Percentiles rank a stretch among this genome's conserved stretches.
Evolutionary conservation across 2,113 vertebrate species (phyloP).

Genomic region (Raphicerus campestris): DNA sequence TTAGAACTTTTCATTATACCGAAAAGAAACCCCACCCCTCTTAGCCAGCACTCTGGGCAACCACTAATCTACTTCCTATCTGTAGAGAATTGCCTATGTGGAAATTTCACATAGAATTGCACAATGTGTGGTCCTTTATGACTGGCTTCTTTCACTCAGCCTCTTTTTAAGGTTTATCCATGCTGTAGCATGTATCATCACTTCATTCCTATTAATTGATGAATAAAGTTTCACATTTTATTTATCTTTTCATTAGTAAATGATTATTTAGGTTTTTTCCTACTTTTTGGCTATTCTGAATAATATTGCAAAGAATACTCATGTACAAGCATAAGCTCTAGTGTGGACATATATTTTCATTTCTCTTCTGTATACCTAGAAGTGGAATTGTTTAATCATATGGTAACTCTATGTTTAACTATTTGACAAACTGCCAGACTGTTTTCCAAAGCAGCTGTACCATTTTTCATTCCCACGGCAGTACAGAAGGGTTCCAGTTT

Average conservation of each 20-base stretch:
- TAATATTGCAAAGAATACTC: not conserved
- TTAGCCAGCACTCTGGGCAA: not conserved
- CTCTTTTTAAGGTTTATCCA: not conserved
- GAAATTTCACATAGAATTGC: not conserved
- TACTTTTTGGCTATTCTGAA: not conserved
- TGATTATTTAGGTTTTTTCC: not conserved
- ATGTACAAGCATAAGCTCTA: not conserved
- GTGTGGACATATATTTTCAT: not conserved
- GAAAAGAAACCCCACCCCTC: not conserved
- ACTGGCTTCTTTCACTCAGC: not conserved
- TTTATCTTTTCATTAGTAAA: not conserved
- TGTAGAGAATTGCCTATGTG: not conserved
- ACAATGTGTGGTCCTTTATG: not conserved
- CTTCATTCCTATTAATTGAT: slow-evolving; percentile 3
- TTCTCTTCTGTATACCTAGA: not conserved
- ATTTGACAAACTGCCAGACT: not conserved
- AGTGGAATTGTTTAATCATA: not conserved
- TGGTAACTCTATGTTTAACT: not conserved
- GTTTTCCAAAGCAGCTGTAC: not conserved
- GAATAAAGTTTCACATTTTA: slow-evolving; percentile 14
- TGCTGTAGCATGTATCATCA: not conserved
- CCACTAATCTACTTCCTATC: not conserved
- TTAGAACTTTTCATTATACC: slow-evolving; percentile 5
- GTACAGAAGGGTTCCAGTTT: not conserved
- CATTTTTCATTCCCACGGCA: not conserved